Evolutionary conservation across 2,113 vertebrate genomes (phyloP).

Genomic region (Alces alces): DNA sequence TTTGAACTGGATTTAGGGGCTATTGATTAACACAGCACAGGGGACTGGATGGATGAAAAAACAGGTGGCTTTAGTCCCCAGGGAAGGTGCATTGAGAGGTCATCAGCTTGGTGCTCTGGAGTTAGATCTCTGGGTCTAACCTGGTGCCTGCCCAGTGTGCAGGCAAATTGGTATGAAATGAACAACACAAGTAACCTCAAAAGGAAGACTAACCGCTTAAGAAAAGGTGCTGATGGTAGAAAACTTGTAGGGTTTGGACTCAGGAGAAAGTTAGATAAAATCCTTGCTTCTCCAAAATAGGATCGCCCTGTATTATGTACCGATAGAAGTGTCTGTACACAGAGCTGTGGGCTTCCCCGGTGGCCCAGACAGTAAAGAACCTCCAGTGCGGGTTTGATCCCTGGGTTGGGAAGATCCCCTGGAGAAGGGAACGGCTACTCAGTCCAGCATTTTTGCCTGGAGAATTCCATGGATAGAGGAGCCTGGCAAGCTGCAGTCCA

Average conservation of each 20-base stretch:
- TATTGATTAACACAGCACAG: slow-evolving; percentile 77
- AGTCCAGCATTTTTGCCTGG: background rate
- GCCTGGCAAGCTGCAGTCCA: background rate
- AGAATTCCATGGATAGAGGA: background rate
- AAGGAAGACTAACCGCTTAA: background rate
- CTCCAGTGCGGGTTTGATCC: background rate
- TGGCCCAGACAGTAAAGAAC: background rate
- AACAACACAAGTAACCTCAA: background rate
- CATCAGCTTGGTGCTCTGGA: background rate
- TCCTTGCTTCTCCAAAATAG: background rate
- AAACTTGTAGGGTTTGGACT: background rate
- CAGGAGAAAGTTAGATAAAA: background rate
- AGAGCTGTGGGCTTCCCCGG: background rate
- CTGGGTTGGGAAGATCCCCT: background rate
- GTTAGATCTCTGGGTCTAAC: background rate
- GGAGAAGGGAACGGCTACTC: background rate
- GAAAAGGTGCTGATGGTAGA: background rate
- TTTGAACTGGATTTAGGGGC: slow-evolving; percentile 77
- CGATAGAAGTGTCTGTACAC: background rate
- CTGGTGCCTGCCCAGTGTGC: background rate
- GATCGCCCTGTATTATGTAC: background rate
- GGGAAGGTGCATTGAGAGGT: slow-evolving; percentile 48
- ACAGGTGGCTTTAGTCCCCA: slow-evolving; percentile 29
- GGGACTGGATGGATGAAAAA: background rate
- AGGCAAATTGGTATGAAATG: background rate